phyloP scores from a whole-genome alignment of 2,113 vertebrate genomes.

The Eidolon helvum region DNA sequence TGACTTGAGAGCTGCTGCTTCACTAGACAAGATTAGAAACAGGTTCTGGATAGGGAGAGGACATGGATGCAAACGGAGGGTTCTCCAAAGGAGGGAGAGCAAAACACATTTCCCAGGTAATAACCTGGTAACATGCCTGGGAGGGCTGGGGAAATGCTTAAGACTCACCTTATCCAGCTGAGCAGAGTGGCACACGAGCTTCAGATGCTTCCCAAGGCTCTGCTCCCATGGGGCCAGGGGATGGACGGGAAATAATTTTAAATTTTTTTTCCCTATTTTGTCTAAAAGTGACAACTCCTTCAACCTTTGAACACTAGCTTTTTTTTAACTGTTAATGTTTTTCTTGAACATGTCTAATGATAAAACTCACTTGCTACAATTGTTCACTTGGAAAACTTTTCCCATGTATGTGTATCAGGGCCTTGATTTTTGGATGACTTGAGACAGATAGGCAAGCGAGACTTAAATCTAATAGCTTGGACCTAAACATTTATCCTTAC shows the following conservation, averaged over 20 bases:
- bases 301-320: not conserved
- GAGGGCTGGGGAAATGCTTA: not conserved
- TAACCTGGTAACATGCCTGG: not conserved
- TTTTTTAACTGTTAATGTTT: not conserved
- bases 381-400: not conserved
- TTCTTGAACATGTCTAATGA: not conserved
- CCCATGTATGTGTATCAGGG: not conserved
- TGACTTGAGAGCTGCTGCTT: not conserved
- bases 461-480: not conserved
- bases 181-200: not conserved
- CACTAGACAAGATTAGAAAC: not conserved
- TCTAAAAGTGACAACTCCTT: not conserved
- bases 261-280: not conserved
- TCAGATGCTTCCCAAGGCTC: not conserved
- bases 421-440: not conserved
- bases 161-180: too few species aligned
- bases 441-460: not conserved
- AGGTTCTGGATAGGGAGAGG: not conserved
- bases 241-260: not conserved
- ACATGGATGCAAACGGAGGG: not conserved
- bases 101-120: not conserved
- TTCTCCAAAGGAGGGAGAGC: not conserved
- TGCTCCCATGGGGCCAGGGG: not conserved
- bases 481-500: too few species aligned
- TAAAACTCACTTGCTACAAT: not conserved